phyloP scores from a whole-genome alignment of 2,888 invertebrate species.

The Amblyteles armatorius region DNA sequence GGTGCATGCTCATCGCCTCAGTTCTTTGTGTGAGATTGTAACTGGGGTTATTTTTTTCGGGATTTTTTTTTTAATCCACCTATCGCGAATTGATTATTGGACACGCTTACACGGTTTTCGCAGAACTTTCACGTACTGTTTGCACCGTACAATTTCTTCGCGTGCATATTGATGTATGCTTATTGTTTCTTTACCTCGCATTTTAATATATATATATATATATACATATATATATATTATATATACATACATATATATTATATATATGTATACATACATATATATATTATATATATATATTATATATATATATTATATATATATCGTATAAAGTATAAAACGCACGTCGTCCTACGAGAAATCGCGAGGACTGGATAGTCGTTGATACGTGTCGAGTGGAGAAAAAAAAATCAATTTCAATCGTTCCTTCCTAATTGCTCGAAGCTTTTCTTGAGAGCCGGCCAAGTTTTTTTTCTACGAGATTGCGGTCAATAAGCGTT shows the following conservation, averaged over 20 bases:
- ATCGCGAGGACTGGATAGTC: constrained; percentile 69
- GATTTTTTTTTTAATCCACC: background rate
- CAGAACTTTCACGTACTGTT: background rate
- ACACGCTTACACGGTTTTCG: background rate
- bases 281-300: constrained; percentile 59
- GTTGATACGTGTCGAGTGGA: constrained; percentile 70
- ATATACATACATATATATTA: constrained; percentile 66
- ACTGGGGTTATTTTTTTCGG: background rate
- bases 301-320: constrained; percentile 67
- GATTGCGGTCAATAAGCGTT: constrained; percentile 26
- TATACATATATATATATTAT: constrained; percentile 66
- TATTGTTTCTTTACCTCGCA: constrained; percentile 22
- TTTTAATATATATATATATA: constrained; percentile 54
- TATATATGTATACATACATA: constrained; percentile 62
- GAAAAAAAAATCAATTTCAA: constrained; percentile 20
- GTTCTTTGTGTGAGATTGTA: background rate
- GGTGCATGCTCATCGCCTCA: constrained; percentile 14
- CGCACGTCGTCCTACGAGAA: constrained; percentile 54
- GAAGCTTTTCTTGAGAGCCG: constrained; percentile 11
- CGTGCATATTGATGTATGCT: background rate
- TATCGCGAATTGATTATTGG: constrained; percentile 1
- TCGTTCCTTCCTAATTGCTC: constrained; percentile 26
- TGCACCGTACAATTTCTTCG: background rate
- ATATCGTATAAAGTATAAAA: constrained; percentile 64
- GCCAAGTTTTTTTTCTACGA: constrained; percentile 27